Percentiles rank a stretch among this genome's conserved stretches.
Evolutionary conservation across 1,140 invertebrate genomes (phyloP).

Genomic region (Caenorhabditis brenneri): DNA sequence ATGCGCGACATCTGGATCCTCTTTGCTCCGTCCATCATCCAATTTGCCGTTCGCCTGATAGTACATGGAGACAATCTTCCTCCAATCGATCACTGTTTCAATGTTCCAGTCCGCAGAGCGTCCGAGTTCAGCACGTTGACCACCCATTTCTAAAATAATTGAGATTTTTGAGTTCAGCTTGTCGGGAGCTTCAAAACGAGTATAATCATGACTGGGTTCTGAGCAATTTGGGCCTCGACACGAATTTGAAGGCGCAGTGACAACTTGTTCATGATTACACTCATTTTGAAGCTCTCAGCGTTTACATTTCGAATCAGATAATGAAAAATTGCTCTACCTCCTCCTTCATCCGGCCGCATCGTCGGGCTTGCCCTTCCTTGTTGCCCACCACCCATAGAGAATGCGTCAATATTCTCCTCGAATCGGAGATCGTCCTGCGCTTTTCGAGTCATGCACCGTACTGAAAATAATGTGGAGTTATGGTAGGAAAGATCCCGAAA

Average conservation of each 20-base stretch:
- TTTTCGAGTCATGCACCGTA: slow-evolving; percentile 70
- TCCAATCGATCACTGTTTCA: slow-evolving; percentile 69
- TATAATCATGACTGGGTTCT: no score
- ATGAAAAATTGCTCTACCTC: not conserved
- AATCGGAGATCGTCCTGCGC: slow-evolving; percentile 67
- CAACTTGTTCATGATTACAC: no score
- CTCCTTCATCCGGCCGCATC: slow-evolving; percentile 38
- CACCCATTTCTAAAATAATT: not conserved
- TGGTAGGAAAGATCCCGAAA: no score
- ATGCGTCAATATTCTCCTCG: slow-evolving; percentile 71
- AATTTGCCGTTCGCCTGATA: slow-evolving; percentile 63
- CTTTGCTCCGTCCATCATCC: not conserved
- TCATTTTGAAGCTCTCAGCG: no score
- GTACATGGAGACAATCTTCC: slow-evolving; percentile 68
- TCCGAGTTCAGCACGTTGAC: slow-evolving; percentile 58
- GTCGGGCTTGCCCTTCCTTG: slow-evolving; percentile 60
- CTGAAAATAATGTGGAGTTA: no score
- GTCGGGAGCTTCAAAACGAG: no score
- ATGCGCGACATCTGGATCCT: not conserved
- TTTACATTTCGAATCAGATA: not conserved
- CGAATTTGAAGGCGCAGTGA: no score
- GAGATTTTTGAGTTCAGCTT: no score
- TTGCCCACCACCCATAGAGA: slow-evolving; percentile 69
- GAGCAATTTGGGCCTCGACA: no score
- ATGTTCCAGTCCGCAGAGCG: slow-evolving; percentile 61